Evolutionary conservation across 2,797 vertebrate species (phyloP), one percentile per base, ranked within the genome.

Genomic region (Chelmon rostratus): DNA sequence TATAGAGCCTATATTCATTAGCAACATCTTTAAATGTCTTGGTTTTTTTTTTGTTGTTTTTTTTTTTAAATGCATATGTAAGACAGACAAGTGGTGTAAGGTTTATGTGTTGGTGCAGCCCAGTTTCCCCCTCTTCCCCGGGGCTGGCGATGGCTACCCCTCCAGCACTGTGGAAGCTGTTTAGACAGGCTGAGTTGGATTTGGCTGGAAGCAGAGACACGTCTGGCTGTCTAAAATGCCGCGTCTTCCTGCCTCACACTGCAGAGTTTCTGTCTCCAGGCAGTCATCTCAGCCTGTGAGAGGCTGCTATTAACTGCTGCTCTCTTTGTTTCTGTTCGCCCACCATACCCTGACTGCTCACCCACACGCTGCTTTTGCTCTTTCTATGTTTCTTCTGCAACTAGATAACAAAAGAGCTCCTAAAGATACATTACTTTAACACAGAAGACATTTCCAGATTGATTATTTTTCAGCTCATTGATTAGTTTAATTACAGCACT

Each of bases 241-340:
- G 58, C 40, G 3, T 83, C 74, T 85, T 50, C 61, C 80, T 52
- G 58, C 83, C 76, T 79, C 83, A 16, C 31, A 42, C 85, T 76
- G 85, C 82, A 73, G 76, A 87, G 76, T 11, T 25, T 68, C 80
- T 92, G 85, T 92, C 89, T 92, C 86, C 88, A 88, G 85, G 90
- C 89, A 89, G 83, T 82, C 79, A 23, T 84, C 83, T 87, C 83
- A 70, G 81, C 67, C 78, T 74, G 70, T 46, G 67, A 92, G 81
- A 88, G 53, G 76, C 79, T 77, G 85, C 71, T 84, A 76, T 79
- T 81, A 83, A 77, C 72, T 53, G 79, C 86, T 84, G 76, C 82
- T 87, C 79, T 85, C 87, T 93, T 92, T 93, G 90, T 91, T 86
- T 87, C 81, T 57, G 9, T 76, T 68, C 65, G 0, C 50, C 70